phyloP scores from a whole-genome alignment of 1,140 invertebrate genomes.

The Drosophila rhopaloa region DNA sequence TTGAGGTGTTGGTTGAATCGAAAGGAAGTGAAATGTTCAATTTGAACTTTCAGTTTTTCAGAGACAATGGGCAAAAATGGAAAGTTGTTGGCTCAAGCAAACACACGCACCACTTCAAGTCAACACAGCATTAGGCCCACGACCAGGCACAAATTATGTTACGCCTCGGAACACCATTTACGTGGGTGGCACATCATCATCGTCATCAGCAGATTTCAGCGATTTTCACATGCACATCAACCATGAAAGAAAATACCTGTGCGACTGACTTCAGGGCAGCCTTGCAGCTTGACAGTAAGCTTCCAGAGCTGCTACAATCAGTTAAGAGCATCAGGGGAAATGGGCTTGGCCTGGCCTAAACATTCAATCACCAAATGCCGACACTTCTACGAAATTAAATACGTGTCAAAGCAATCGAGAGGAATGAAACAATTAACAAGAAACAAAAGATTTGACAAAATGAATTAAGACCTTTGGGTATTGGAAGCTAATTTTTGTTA shows the following conservation, averaged over 20 bases:
- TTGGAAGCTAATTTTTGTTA: conserved; percentile 5
- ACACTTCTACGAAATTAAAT: conserved; percentile 37
- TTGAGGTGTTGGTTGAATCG: conserved; percentile 52
- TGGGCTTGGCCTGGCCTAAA: conserved; percentile 22
- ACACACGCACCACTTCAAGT: conserved; percentile 34
- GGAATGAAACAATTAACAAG: conserved; percentile 33
- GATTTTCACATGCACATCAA: conserved; percentile 59
- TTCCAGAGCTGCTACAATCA: conserved; percentile 40
- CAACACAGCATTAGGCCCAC: conserved; percentile 47
- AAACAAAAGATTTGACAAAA: conserved; percentile 16
- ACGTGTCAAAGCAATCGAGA: conserved; percentile 47
- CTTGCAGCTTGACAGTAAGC: conserved; percentile 74
- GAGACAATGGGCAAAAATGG: conserved; percentile 71
- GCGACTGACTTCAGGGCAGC: conserved; percentile 42
- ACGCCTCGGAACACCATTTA: conserved; percentile 17
- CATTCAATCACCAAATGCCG: conserved; percentile 23
- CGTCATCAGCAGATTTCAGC: conserved; percentile 31
- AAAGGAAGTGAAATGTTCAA: conserved; percentile 77
- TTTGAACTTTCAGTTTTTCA: conserved; percentile 71
- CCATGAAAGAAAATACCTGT: conserved; percentile 66
- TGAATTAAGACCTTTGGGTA: background rate
- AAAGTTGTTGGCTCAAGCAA: conserved; percentile 63
- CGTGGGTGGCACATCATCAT: conserved; percentile 37
- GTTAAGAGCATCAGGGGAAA: conserved; percentile 26
- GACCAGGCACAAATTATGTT: conserved; percentile 42